phyloP scores from a whole-genome alignment of 2,797 vertebrate genomes.

The Amblyraja radiata region DNA sequence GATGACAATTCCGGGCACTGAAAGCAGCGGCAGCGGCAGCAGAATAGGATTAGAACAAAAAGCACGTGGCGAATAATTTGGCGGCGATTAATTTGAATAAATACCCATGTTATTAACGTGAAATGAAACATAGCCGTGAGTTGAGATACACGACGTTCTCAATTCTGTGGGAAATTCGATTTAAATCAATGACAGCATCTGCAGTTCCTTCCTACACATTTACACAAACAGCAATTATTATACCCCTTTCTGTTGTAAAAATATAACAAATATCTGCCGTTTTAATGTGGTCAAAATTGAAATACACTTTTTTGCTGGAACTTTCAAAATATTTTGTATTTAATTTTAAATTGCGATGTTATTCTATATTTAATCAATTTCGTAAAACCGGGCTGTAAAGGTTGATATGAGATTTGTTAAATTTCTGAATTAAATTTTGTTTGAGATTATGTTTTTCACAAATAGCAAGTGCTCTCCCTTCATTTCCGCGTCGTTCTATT shows the following conservation, averaged over 20 bases:
- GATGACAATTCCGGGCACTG: background rate
- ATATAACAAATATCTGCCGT: background rate
- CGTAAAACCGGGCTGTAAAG: background rate
- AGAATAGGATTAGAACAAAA: background rate
- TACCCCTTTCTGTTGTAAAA: too few relatives aligned
- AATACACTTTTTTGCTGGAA: background rate
- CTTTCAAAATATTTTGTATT: background rate
- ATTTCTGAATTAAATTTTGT: background rate
- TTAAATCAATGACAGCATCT: background rate
- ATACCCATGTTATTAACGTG: constrained; percentile 26
- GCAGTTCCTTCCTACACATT: too few relatives aligned
- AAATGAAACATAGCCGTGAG: background rate
- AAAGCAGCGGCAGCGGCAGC: background rate
- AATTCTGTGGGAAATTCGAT: background rate
- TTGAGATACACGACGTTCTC: background rate
- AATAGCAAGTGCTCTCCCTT: background rate
- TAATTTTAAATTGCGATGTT: background rate
- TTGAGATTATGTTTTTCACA: background rate
- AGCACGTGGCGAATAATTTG: constrained; percentile 37
- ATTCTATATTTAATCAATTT: background rate
- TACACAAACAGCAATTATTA: background rate
- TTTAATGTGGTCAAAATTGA: background rate
- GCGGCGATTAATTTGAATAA: constrained; percentile 36
- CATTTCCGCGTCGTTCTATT: background rate
- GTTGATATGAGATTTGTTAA: background rate